Conservation (phyloP, 2,113 vertebrate genomes). For the Pteruthius melanotis region DNA sequence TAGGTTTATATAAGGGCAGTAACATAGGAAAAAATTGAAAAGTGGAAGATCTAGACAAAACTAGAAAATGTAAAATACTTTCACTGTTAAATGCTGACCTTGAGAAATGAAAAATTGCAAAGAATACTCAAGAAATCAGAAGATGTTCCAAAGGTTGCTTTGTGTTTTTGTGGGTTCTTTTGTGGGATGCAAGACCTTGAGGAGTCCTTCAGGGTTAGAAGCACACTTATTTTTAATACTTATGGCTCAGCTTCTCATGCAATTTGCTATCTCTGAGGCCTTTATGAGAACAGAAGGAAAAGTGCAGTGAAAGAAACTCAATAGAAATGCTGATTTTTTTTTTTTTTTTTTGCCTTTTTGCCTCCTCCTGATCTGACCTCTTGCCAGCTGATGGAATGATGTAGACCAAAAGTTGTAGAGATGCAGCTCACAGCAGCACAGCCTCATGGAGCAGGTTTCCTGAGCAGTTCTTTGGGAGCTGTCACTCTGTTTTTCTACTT, state of each 20-base stretch:
- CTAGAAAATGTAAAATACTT: not conserved
- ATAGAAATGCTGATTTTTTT: not conserved
- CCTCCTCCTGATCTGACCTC: not conserved
- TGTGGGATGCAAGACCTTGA: not conserved
- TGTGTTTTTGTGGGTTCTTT: not conserved
- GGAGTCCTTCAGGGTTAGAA: not conserved
- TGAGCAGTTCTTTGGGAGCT: not conserved
- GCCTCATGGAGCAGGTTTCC: not conserved
- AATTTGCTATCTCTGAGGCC: not conserved
- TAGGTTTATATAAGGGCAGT: not conserved
- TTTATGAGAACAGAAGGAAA: not conserved
- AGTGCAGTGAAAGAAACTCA: not conserved
- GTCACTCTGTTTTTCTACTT: not conserved
- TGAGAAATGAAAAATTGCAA: not conserved
- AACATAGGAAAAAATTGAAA: not conserved
- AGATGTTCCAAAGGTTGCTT: not conserved
- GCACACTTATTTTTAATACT: not conserved
- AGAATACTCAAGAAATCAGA: not conserved
- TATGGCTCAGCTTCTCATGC: not conserved
- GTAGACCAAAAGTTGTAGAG: not conserved
- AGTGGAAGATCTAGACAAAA: not conserved
- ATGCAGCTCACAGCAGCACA: not conserved
- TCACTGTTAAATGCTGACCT: not conserved
- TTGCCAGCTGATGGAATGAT: not conserved
- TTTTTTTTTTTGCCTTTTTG: not conserved